These are phyloP conservation scores for Agrilus cyanescens DNA, from an alignment of 2,888 invertebrate species.

Conservation along the genomic window DNA sequence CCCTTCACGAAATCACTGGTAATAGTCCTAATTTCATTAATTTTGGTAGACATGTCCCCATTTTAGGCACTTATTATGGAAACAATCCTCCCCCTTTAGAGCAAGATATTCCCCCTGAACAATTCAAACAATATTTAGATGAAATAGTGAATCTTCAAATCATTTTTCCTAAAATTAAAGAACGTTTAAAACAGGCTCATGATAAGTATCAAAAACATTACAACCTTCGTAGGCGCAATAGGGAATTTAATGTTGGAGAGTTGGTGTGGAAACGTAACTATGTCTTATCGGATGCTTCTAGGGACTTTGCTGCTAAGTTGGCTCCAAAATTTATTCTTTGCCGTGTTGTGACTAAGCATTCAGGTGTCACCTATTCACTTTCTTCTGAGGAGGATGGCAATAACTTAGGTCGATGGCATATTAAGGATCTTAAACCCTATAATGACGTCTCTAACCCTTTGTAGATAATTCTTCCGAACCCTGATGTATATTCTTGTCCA, in stretches of 20 bases:
- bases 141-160: conserved; percentile 1
- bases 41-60: conserved; percentile 11
- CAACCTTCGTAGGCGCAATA: conserved; percentile 9
- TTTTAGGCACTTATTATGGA: conserved; percentile 10
- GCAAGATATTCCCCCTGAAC: background rate
- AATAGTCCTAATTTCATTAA: conserved; percentile 9
- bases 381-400: background rate
- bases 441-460: too few species aligned
- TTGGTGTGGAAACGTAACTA: conserved; percentile 11
- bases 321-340: conserved; percentile 11
- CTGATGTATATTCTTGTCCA: too few species aligned
- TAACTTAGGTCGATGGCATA: conserved; percentile 6
- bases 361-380: background rate
- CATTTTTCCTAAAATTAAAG: conserved; percentile 1
- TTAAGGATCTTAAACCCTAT: conserved; percentile 8
- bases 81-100: background rate
- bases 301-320: conserved; percentile 15
- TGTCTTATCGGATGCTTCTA: conserved; percentile 13
- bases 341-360: background rate
- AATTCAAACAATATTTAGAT: background rate
- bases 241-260: conserved; percentile 7
- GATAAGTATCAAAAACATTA: conserved; percentile 7
- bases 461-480: too few species aligned
- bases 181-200: conserved; percentile 7
- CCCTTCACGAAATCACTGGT: conserved; percentile 12